phyloP scores from a whole-genome alignment of 2,797 vertebrate species.

The Ctenopoma multispine region DNA sequence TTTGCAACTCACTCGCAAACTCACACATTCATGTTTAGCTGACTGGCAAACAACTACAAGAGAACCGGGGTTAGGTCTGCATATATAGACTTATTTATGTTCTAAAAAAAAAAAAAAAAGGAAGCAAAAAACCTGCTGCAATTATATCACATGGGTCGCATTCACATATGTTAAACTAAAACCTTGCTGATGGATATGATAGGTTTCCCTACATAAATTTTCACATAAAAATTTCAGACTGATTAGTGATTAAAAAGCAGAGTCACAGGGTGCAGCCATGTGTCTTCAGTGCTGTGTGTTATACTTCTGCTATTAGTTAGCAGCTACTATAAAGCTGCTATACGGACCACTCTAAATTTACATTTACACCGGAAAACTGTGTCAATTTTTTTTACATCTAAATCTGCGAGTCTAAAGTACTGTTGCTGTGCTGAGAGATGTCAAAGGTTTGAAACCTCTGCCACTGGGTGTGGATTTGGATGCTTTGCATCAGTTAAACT shows the following conservation, averaged over 20 bases:
- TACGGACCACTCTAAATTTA: background rate
- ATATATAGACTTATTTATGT: background rate
- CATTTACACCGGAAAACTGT: no score
- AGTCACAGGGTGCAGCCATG: background rate
- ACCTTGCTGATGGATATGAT: background rate
- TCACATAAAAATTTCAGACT: no score
- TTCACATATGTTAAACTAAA: background rate
- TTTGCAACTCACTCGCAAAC: conserved; percentile 14
- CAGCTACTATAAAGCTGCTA: no score
- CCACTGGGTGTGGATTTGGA: conserved; percentile 5
- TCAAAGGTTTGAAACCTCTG: background rate
- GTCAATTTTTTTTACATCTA: background rate
- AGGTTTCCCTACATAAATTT: background rate
- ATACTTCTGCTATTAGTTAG: background rate
- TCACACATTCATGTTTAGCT: conserved; percentile 4
- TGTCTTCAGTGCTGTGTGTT: no score
- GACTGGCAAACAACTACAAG: background rate
- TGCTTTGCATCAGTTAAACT: conserved; percentile 14
- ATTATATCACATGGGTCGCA: background rate
- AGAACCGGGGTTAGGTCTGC: background rate
- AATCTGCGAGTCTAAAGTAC: background rate
- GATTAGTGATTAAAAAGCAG: background rate
- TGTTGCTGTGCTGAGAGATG: background rate
- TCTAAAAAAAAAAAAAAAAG: background rate
- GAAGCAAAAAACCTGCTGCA: background rate